Percentiles rank a stretch among this genome's conserved stretches.
Evolutionary conservation across 92 coral and sea anemone genomes (phyloP).

Genomic region (Parazoanthus swiftii): DNA sequence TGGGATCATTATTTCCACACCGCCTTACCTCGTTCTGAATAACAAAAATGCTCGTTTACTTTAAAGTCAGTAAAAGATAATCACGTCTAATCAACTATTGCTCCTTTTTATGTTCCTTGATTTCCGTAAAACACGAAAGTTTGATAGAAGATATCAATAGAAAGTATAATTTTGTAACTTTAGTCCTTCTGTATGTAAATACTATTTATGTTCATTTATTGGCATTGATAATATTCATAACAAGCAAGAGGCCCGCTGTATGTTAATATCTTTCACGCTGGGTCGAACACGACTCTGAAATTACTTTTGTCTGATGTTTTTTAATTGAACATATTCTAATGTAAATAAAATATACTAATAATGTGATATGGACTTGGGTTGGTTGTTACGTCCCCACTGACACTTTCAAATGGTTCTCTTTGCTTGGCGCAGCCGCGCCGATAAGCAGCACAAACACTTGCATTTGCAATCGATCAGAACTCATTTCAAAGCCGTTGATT

Average conservation of each 20-base stretch:
- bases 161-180: background rate
- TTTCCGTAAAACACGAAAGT: background rate
- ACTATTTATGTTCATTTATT: background rate
- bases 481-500: constrained; percentile 9
- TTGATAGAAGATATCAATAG: constrained; percentile 2
- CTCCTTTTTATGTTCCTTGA: background rate
- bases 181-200: background rate
- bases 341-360: constrained; percentile 34
- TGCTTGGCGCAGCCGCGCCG: background rate
- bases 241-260: background rate
- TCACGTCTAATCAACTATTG: background rate
- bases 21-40: background rate
- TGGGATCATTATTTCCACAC: background rate
- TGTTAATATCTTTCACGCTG: constrained; percentile 28
- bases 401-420: constrained; percentile 7
- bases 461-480: background rate
- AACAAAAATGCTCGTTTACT: background rate
- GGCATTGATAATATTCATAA: background rate
- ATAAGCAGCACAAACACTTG: background rate
- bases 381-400: background rate
- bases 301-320: constrained; percentile 23
- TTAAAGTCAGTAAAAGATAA: constrained; percentile 11
- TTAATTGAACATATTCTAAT: constrained; percentile 41
- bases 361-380: too few relatives aligned
- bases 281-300: background rate